Base-by-base conservation (phyloP, 2,888 invertebrate genomes). In the Athalia cordata region DNA sequence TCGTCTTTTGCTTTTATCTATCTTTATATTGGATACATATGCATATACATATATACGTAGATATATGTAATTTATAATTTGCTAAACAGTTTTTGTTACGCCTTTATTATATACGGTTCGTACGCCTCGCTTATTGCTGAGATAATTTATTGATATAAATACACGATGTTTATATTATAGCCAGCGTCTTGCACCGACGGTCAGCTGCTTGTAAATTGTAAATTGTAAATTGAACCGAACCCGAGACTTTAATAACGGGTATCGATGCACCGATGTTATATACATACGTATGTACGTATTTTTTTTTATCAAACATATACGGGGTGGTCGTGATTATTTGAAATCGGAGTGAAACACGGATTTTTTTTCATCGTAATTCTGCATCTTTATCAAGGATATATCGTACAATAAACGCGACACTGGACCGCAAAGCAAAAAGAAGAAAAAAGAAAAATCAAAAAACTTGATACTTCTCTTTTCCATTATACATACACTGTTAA, bases 181-280 rank as follows among this genome's bases (percentile, higher is more conserved):
- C 59, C 59, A 59, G 52, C 59, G 57, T 57, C 1, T 72, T 47
- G 72, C 59, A 59, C 59, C 45, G 49, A 8, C 72, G 72, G 47
- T n/a, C 59, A 29, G 29, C 29, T 29, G 29, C 29, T 29, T 29
- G 29, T 29, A 29, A 29, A 29, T 29, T 29, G 29, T 29, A 29
- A 29, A 29, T 72, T 59, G 72, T 72, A 59, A 72, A 15, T 59
- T 15, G 72, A 72, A 72, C 45, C 72, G n/a, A 59, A 72, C 45
- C 72, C 47, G 72, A 72, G 72, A 45, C 72, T 59, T 72, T 72
- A 72, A 72, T 72, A 59, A 72, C 72, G 72, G 57, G 59, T 72
- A 59, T 72, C 72, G 72, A 59, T 72, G 72, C 59, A 45, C 45
- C 52, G 29, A 43, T 52, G 6, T 49, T 13, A 8, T n/a, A 3